Conservation (phyloP, 2,797 vertebrate species). For the Leptodactylus fallax region DNA sequence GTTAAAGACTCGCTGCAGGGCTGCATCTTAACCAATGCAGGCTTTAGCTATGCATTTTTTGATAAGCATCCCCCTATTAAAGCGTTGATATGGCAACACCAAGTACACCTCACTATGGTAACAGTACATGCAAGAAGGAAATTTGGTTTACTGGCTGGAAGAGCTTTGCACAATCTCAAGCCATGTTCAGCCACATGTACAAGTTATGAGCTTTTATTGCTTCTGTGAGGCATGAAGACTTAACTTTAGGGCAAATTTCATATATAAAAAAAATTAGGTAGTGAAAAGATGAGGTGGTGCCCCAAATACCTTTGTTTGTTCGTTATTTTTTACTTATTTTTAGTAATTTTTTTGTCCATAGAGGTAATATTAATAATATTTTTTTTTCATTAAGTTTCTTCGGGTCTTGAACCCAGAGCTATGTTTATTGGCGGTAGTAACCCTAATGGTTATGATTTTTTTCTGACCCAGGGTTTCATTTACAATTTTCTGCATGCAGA, state of each 20-base stretch:
- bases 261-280: too few relatives aligned
- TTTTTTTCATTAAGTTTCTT: too few relatives aligned
- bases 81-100: conserved; percentile 45
- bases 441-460: too few relatives aligned
- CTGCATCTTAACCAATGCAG: neutral
- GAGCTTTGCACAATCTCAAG: neutral
- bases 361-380: too few relatives aligned
- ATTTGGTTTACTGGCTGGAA: conserved; percentile 15
- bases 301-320: too few relatives aligned
- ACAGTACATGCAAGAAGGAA: conserved; percentile 23
- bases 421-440: too few relatives aligned
- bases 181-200: neutral
- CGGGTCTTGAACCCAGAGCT: too few relatives aligned
- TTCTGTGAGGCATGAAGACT: neutral
- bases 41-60: conserved; percentile 24
- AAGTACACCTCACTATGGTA: conserved; percentile 41
- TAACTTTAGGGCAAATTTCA: neutral
- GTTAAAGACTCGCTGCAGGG: neutral
- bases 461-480: too few relatives aligned
- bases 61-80: conserved; percentile 23
- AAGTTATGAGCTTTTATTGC: neutral
- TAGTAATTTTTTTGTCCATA: too few relatives aligned
- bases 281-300: too few relatives aligned
- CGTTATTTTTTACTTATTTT: too few relatives aligned
- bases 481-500: too few relatives aligned